Conservation (phyloP, 2,888 invertebrate species). For the Meteorus colon region DNA sequence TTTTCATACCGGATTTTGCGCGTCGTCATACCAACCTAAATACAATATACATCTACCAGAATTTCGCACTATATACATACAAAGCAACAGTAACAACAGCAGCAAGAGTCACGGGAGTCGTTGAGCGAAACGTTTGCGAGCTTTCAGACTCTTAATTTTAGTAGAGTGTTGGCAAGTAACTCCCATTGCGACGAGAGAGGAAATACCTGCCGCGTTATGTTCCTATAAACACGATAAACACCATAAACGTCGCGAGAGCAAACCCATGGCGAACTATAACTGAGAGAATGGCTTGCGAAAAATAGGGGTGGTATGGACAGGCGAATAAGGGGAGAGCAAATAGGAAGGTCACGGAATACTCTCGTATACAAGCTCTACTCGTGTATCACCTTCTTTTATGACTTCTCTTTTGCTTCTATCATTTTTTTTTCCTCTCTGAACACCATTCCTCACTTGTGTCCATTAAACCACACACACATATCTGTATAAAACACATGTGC, state of each 20-base stretch:
- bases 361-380: slow-evolving; percentile 30
- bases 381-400: slow-evolving; percentile 44
- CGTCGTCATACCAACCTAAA: not conserved
- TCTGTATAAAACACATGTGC: not conserved
- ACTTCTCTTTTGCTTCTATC: slow-evolving; percentile 34
- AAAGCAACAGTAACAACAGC: slow-evolving; percentile 13
- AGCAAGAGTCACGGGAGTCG: slow-evolving; percentile 51
- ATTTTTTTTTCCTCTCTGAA: slow-evolving; percentile 20
- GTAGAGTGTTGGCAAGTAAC: slow-evolving; percentile 55
- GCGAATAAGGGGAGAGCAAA: slow-evolving; percentile 25
- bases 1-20: not conserved
- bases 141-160: slow-evolving; percentile 63
- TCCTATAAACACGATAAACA: slow-evolving; percentile 65
- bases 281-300: slow-evolving; percentile 21
- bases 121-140: slow-evolving; percentile 53
- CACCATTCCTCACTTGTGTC: slow-evolving; percentile 29
- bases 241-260: slow-evolving; percentile 58
- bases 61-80: not conserved
- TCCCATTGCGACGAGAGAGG: slow-evolving; percentile 55
- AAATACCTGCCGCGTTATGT: slow-evolving; percentile 61
- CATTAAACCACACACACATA: not conserved
- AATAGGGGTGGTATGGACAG: slow-evolving; percentile 18
- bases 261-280: slow-evolving; percentile 47
- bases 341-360: slow-evolving; percentile 4
- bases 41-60: not conserved